These are phyloP conservation scores for Physocephala rufipes DNA, from an alignment of 2,888 invertebrate species.

Conservation along the genomic window DNA sequence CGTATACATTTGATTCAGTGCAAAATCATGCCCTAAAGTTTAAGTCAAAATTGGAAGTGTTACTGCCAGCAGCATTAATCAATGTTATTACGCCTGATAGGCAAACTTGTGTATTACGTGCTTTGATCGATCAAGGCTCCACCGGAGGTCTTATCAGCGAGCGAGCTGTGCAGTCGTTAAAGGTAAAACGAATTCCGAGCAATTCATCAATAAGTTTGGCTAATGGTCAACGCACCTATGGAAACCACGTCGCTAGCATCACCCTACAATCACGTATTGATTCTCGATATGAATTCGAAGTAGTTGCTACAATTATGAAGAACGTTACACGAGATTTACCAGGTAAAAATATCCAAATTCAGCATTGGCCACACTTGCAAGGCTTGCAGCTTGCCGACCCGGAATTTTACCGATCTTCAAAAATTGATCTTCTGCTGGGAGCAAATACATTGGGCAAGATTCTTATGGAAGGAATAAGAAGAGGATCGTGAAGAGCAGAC, in stretches of 20 bases:
- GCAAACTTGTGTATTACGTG: slow-evolving; percentile 3
- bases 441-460: slow-evolving; percentile 19
- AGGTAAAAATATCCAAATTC: not conserved
- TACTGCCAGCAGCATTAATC: slow-evolving; percentile 6
- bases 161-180: not conserved
- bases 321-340: not conserved
- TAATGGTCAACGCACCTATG: slow-evolving; percentile 3
- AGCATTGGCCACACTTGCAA: not conserved
- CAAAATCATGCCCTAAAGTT: not conserved
- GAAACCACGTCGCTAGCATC: not conserved
- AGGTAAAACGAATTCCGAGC: not conserved
- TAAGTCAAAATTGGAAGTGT: not conserved
- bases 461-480: slow-evolving; percentile 4
- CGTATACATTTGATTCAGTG: not conserved
- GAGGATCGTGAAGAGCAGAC: not conserved
- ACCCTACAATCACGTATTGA: not conserved
- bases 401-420: slow-evolving; percentile 8
- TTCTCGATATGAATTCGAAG: not conserved
- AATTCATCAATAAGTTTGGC: slow-evolving; percentile 5
- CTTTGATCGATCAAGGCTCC: slow-evolving; percentile 9
- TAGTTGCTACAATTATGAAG: not conserved
- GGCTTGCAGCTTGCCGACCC: slow-evolving; percentile 23
- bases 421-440: slow-evolving; percentile 23
- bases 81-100: not conserved
- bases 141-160: slow-evolving; percentile 7